A percentile compares a stretch with the other conserved stretches of the same genome.
These are phyloP conservation scores for Amphimedon queenslandica DNA, from an alignment of 37 sponge, comb jelly and placozoan species.

Conservation along the genomic window DNA sequence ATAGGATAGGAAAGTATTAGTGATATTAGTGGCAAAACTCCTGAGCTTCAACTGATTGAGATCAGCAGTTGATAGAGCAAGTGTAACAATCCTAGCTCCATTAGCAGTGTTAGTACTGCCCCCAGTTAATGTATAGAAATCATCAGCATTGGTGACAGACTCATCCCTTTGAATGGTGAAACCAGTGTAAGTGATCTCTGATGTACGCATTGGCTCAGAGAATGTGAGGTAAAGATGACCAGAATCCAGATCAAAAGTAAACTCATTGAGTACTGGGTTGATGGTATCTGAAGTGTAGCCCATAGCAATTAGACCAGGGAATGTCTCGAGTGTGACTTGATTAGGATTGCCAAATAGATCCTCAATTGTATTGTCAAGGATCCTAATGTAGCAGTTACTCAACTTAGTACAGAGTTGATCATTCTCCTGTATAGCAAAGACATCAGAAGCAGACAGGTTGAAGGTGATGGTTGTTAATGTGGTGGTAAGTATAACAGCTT, in stretches of 20 bases:
- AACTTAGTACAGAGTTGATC: constrained; percentile 51
- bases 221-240: constrained; percentile 62
- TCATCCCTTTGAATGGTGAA: constrained; percentile 47
- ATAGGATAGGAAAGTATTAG: constrained; percentile 56
- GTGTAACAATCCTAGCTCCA: constrained; percentile 34
- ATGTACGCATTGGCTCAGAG: constrained; percentile 59
- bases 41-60: constrained; percentile 57
- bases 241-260: constrained; percentile 58
- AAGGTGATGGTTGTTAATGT: constrained; percentile 32
- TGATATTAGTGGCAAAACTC: constrained; percentile 52
- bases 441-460: constrained; percentile 30
- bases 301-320: constrained; percentile 35
- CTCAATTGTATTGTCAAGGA: constrained; percentile 37
- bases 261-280: constrained; percentile 39
- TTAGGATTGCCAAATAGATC: constrained; percentile 61
- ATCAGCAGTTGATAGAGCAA: constrained; percentile 51
- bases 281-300: constrained; percentile 44
- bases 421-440: constrained; percentile 56
- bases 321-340: neutral
- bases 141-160: neutral
- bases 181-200: constrained; percentile 28
- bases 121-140: constrained; percentile 42
- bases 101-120: constrained; percentile 27
- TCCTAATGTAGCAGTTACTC: constrained; percentile 70
- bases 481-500: neutral